Conservation (phyloP, 2,797 vertebrate genomes). For the Cheirogaleus major region DNA sequence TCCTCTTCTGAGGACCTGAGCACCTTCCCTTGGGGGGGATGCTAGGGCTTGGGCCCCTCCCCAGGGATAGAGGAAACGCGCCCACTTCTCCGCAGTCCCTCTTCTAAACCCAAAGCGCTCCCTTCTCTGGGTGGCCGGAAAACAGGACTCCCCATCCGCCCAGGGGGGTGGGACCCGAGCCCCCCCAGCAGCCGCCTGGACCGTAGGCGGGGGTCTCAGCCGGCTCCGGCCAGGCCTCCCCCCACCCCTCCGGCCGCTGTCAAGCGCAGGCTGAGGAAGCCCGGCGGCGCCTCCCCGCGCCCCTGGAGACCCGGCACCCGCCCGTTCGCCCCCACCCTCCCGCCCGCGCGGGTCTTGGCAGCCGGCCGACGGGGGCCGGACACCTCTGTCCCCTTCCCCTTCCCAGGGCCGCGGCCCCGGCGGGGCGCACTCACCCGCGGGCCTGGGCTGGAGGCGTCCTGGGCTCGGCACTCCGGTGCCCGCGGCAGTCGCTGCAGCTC, state of each 20-base stretch:
- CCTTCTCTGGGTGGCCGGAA: neutral
- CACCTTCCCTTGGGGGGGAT: neutral
- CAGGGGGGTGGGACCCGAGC: slow-evolving; percentile 10
- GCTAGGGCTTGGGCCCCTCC: neutral
- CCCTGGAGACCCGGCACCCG: neutral
- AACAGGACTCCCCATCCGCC: neutral
- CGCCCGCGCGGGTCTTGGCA: neutral
- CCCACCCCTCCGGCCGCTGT: neutral
- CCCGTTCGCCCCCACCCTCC: neutral
- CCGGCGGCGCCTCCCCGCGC: neutral
- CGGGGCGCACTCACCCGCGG: slow-evolving; percentile 67
- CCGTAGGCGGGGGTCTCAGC: neutral
- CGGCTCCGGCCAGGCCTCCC: neutral
- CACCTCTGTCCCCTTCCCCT: neutral
- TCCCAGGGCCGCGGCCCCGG: neutral
- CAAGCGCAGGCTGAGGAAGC: neutral
- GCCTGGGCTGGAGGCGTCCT: slow-evolving; percentile 64
- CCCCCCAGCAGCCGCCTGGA: neutral
- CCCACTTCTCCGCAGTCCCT: neutral
- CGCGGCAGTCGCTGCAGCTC: slow-evolving; percentile 75
- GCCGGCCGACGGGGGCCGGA: neutral
- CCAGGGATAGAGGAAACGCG: neutral
- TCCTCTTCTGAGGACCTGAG: neutral
- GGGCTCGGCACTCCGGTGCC: slow-evolving; percentile 62
- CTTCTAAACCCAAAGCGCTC: neutral